Conservation (phyloP, 2,113 vertebrate species). For the Oceanites oceanicus region DNA sequence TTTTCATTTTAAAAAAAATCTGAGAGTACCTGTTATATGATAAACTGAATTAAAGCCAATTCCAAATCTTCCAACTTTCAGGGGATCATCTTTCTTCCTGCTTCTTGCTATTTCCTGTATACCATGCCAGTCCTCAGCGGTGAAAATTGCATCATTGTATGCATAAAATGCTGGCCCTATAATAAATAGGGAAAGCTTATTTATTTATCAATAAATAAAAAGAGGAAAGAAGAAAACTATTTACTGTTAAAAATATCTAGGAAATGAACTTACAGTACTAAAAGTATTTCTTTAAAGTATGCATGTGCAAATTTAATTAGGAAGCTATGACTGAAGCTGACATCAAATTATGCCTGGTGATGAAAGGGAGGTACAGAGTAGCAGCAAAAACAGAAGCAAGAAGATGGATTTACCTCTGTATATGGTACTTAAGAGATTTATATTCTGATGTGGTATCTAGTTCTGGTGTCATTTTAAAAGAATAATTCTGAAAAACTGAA, state of each 20-base stretch:
- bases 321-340: neutral
- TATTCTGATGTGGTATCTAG: neutral
- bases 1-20: neutral
- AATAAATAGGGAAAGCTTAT: no score
- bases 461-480: neutral
- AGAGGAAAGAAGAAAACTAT: neutral
- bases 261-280: neutral
- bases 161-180: slow-evolving; percentile 91
- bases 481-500: neutral
- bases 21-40: slow-evolving; percentile 91
- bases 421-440: neutral
- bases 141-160: slow-evolving; percentile 94
- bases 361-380: neutral
- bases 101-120: slow-evolving; percentile 98
- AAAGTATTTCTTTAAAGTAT: neutral
- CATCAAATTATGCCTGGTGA: neutral
- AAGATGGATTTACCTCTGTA: neutral
- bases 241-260: neutral
- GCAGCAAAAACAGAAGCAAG: neutral
- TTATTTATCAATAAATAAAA: no score
- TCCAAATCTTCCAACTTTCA: slow-evolving; percentile 98
- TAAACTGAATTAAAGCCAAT: slow-evolving; percentile 99
- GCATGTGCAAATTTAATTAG: neutral
- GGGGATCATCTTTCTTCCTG: slow-evolving; percentile 94
- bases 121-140: slow-evolving; percentile 93